A percentile compares a stretch with the other conserved stretches of the same genome.
These are phyloP conservation scores for Melinaea menophilus DNA, from an alignment of 2,888 invertebrate genomes.

Conservation along the genomic window DNA sequence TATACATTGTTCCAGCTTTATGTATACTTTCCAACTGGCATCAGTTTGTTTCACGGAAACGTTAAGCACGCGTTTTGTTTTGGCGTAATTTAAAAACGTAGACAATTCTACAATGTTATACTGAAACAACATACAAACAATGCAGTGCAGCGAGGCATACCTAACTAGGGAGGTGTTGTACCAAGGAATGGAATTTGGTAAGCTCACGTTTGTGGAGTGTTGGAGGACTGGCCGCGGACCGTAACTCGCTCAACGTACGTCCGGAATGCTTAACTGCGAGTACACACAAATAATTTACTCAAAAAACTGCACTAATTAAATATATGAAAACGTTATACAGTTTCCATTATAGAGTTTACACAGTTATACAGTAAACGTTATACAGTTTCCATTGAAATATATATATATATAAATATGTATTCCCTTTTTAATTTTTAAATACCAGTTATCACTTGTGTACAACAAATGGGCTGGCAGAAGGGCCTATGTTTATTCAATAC, in stretches of 20 bases:
- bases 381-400: too few relatives aligned
- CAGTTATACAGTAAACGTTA: too few relatives aligned
- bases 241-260: conserved; percentile 51
- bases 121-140: conserved; percentile 10
- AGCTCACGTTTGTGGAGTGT: conserved; percentile 51
- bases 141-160: conserved; percentile 21
- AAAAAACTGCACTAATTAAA: conserved; percentile 24
- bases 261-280: conserved; percentile 60
- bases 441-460: too few relatives aligned
- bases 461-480: too few relatives aligned
- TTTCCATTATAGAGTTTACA: too few relatives aligned
- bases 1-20: conserved; percentile 18
- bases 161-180: conserved; percentile 48
- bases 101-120: conserved; percentile 6
- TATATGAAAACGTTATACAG: not conserved
- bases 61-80: conserved; percentile 34
- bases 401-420: conserved; percentile 23
- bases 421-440: conserved; percentile 8
- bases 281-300: conserved; percentile 59
- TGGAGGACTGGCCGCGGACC: conserved; percentile 55
- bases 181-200: conserved; percentile 62
- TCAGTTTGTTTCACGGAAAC: conserved; percentile 13
- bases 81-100: not conserved
- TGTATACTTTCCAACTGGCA: conserved; percentile 1
- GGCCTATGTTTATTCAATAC: too few relatives aligned